Conservation (phyloP, 1,140 invertebrate species). For the Geopemphigus sp. region DNA sequence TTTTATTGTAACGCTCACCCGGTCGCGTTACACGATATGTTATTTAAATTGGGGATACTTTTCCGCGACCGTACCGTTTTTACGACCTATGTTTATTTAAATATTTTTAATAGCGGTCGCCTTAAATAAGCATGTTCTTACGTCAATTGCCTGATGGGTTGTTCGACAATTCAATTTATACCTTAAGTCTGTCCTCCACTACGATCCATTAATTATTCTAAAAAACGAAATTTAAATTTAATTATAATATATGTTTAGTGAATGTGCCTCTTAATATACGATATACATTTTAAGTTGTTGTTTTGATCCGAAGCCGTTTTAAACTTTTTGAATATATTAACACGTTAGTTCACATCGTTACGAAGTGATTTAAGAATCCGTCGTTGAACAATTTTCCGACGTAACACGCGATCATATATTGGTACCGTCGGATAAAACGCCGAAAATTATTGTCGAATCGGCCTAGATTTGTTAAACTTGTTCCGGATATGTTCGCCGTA, state of each 20-base stretch:
- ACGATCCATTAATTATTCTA: neutral
- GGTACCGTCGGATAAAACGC: too few species aligned
- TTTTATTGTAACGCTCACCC: constrained; percentile 18
- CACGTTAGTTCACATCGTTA: too few species aligned
- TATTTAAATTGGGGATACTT: neutral
- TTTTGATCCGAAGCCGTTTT: neutral
- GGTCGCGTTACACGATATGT: neutral
- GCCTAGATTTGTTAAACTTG: too few species aligned
- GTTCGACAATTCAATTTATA: neutral
- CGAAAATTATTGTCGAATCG: too few species aligned
- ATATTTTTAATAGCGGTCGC: constrained; percentile 21
- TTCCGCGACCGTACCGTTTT: neutral
- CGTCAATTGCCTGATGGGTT: neutral
- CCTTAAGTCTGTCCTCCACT: neutral
- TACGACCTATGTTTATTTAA: constrained; percentile 21
- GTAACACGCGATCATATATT: too few species aligned
- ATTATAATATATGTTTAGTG: too few species aligned
- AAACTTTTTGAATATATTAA: neutral
- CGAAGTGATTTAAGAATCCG: too few species aligned
- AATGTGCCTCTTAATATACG: too few species aligned
- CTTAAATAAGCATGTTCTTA: neutral
- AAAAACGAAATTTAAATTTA: too few species aligned
- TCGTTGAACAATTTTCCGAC: too few species aligned
- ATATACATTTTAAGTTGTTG: too few species aligned
- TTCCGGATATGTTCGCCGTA: too few species aligned